Percentiles rank a stretch among this genome's conserved stretches.
Evolutionary conservation across 2,888 invertebrate genomes (phyloP).

Genomic region (Spilosoma lubricipeda): DNA sequence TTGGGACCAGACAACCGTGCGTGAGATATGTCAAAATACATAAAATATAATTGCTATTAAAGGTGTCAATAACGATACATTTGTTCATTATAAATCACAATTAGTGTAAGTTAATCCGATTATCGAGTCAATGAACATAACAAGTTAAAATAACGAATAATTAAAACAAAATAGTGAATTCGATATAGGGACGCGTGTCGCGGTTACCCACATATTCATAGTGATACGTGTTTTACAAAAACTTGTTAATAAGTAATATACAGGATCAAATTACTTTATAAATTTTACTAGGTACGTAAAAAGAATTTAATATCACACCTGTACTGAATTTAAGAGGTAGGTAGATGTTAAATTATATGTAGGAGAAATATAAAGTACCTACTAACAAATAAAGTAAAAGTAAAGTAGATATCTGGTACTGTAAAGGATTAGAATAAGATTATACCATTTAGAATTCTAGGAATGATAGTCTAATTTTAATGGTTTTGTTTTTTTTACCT

Average conservation of each 20-base stretch:
- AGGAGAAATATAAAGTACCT: no score
- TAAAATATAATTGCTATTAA: not conserved
- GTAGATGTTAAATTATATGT: no score
- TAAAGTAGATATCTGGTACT: no score
- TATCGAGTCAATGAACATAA: conserved; percentile 15
- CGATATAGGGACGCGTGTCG: conserved; percentile 55
- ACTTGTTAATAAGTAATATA: conserved; percentile 46
- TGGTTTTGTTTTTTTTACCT: no score
- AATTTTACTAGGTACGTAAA: conserved; percentile 16
- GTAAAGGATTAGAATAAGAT: no score
- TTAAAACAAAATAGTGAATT: conserved; percentile 38
- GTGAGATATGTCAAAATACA: no score
- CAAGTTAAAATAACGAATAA: conserved; percentile 12
- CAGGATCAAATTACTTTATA: conserved; percentile 46
- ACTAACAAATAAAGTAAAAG: no score
- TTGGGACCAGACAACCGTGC: no score
- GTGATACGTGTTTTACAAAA: conserved; percentile 50
- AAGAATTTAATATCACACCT: not conserved
- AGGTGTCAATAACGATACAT: not conserved
- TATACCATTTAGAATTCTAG: no score
- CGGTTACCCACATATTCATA: conserved; percentile 51
- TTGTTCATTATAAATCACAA: not conserved
- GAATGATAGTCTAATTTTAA: no score
- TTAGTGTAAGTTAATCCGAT: conserved; percentile 6
- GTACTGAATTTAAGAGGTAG: not conserved